phyloP scores from a whole-genome alignment of 2,888 invertebrate genomes.

The Amblyjoppa proteus region DNA sequence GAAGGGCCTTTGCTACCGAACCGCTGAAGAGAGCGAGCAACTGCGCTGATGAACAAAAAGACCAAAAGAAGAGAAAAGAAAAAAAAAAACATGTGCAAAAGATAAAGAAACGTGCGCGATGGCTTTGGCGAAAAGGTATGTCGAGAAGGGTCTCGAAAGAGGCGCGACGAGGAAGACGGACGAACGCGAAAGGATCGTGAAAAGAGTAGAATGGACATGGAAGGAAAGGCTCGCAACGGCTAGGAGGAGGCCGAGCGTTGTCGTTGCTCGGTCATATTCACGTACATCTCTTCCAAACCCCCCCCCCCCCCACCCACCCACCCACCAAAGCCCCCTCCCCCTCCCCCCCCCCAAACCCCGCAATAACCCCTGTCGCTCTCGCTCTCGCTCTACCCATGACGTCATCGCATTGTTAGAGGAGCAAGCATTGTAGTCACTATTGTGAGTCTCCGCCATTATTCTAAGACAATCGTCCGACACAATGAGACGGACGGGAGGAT shows the following conservation, averaged over 20 bases:
- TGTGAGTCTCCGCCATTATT: slow-evolving; percentile 85
- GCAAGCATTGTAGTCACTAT: slow-evolving; percentile 85
- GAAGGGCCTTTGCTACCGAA: slow-evolving; percentile 7
- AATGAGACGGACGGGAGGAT: slow-evolving; percentile 84
- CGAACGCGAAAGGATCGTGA: slow-evolving; percentile 63
- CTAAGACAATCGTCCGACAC: slow-evolving; percentile 85
- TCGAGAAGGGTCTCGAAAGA: slow-evolving; percentile 16
- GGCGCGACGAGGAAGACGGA: slow-evolving; percentile 7
- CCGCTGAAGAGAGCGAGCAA: slow-evolving; percentile 33
- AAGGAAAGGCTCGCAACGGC: slow-evolving; percentile 71
- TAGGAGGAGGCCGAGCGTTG: slow-evolving; percentile 79
- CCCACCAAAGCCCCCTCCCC: neutral
- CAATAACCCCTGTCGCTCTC: slow-evolving; percentile 25
- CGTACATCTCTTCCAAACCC: slow-evolving; percentile 72
- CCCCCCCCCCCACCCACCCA: slow-evolving; percentile 11
- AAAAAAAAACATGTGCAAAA: neutral
- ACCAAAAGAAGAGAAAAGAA: neutral
- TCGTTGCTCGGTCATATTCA: slow-evolving; percentile 80
- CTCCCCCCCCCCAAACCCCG: neutral
- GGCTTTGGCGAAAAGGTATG: slow-evolving; percentile 5
- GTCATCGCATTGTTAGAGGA: slow-evolving; percentile 85
- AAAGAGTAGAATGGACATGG: slow-evolving; percentile 55
- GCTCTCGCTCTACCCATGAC: slow-evolving; percentile 78
- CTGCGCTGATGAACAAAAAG: neutral
- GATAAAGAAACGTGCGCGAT: slow-evolving; percentile 11